A percentile compares a stretch with the other conserved stretches of the same genome.
These are phyloP conservation scores for Orussus abietinus DNA, from an alignment of 1,140 invertebrate species.

Conservation along the genomic window DNA sequence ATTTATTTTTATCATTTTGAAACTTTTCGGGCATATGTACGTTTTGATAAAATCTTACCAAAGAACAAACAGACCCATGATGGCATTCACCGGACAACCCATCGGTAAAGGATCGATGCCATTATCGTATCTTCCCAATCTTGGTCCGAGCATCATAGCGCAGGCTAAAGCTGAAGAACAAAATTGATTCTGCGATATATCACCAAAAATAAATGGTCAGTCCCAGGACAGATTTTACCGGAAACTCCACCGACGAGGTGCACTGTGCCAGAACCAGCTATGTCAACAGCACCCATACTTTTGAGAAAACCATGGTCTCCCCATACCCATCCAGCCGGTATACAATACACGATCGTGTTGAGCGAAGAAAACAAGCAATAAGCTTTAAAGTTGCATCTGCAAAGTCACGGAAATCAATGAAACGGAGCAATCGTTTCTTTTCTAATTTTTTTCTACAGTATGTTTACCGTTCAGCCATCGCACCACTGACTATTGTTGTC, in stretches of 20 bases:
- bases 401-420: conserved; percentile 15
- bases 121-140: conserved; percentile 80
- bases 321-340: conserved; percentile 93
- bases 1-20: conserved; percentile 2
- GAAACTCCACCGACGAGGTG: conserved; percentile 75
- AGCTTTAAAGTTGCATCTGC: conserved; percentile 82
- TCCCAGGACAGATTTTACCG: too few relatives aligned
- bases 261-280: conserved; percentile 87
- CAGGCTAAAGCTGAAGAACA: conserved; percentile 71
- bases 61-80: conserved; percentile 87
- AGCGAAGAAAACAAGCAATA: conserved; percentile 87
- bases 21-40: conserved; percentile 1
- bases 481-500: conserved; percentile 85
- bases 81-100: conserved; percentile 85
- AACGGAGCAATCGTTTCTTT: not conserved
- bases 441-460: not conserved
- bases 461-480: conserved; percentile 80
- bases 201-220: too few relatives aligned
- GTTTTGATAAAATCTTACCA: conserved; percentile 56
- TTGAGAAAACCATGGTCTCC: conserved; percentile 81
- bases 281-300: conserved; percentile 78
- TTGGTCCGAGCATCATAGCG: conserved; percentile 83
- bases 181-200: too few relatives aligned
- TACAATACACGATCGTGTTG: conserved; percentile 87
- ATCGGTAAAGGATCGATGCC: conserved; percentile 72